Evolutionary conservation across 2,797 vertebrate genomes (phyloP).

Genomic region (Epinephelus coioides): DNA sequence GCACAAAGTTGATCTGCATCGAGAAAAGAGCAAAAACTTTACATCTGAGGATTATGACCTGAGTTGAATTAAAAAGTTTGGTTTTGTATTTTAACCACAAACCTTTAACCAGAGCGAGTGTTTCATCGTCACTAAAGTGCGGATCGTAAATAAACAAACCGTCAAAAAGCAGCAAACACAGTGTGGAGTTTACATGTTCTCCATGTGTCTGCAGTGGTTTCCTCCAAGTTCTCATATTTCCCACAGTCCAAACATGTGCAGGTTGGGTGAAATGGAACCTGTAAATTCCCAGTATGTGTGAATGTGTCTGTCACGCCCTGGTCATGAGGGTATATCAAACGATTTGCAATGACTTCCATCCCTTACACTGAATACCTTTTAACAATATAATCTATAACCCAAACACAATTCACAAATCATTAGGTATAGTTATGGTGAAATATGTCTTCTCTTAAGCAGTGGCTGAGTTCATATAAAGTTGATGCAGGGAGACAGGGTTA

Average conservation of each 20-base stretch:
- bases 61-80: constrained; percentile 27
- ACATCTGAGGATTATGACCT: neutral
- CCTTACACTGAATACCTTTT: neutral
- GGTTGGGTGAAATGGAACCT: neutral
- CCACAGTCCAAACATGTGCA: constrained; percentile 2
- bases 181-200: constrained; percentile 15
- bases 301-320: constrained; percentile 10
- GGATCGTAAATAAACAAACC: constrained; percentile 35
- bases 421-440: neutral
- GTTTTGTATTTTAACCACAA: constrained; percentile 27
- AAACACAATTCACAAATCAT: neutral
- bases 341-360: constrained; percentile 3
- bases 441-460: neutral
- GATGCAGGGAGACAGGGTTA: constrained; percentile 32
- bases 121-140: constrained; percentile 22
- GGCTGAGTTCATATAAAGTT: constrained; percentile 48
- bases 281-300: constrained; percentile 6
- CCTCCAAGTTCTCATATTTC: neutral
- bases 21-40: neutral
- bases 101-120: neutral
- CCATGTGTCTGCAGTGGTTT: constrained; percentile 5
- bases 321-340: neutral
- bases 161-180: constrained; percentile 8
- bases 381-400: constrained; percentile 1
- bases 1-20: neutral